A percentile compares a stretch with the other conserved stretches of the same genome.
These are phyloP conservation scores for Anthoscopus minutus DNA, from an alignment of 2,113 vertebrate genomes.

Conservation along the genomic window DNA sequence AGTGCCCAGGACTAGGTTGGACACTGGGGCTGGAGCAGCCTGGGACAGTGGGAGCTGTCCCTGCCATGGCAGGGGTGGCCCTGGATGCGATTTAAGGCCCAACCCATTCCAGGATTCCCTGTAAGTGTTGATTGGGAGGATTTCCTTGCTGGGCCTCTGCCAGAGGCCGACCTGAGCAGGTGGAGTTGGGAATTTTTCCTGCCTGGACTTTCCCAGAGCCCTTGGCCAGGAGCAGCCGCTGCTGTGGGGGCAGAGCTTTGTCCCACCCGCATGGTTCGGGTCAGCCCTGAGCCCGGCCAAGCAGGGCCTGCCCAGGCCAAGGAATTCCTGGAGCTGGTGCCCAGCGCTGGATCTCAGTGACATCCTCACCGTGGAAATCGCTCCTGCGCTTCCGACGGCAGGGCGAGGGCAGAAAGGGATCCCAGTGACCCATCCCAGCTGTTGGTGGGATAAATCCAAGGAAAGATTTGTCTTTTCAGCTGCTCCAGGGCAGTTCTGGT, in stretches of 20 bases:
- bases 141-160: neutral
- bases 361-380: accelerated
- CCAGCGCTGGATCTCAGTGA: accelerated
- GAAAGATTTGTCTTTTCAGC: neutral
- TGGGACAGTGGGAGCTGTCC: neutral
- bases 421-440: accelerated
- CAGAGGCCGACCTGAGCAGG: neutral
- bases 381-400: accelerated
- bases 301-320: neutral
- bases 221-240: accelerated
- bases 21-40: accelerated
- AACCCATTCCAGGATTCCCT: neutral
- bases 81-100: accelerated
- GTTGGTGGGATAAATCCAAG: accelerated
- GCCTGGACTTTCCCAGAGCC: neutral
- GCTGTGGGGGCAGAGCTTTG: neutral
- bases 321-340: neutral
- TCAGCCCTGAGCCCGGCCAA: neutral
- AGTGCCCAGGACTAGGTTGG: neutral
- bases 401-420: neutral
- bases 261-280: accelerated
- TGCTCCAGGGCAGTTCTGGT: neutral
- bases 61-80: accelerated
- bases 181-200: neutral
- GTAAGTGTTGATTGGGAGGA: neutral